Evolutionary conservation across 2,888 invertebrate genomes (phyloP).

Genomic region (Lasioglossum calceatum): DNA sequence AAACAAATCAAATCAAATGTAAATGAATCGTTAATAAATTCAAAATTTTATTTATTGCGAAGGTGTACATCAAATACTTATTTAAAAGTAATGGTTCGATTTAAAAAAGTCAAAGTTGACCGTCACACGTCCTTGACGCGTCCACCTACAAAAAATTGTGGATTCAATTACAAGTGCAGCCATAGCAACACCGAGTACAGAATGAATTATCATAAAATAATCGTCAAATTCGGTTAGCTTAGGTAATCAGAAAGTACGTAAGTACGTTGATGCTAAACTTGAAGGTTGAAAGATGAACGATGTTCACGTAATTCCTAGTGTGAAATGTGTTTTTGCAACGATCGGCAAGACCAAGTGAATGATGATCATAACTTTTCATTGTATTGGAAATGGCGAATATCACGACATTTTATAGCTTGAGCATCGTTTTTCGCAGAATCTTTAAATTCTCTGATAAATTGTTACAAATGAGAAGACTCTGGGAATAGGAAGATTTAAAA

Average conservation of each 20-base stretch:
- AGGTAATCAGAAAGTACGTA: slow-evolving; percentile 11
- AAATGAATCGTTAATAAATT: too few relatives aligned
- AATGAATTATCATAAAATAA: background rate
- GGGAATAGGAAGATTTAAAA: too few relatives aligned
- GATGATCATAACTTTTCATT: slow-evolving; percentile 28
- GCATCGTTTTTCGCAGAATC: background rate
- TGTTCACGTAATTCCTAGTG: background rate
- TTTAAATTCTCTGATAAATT: background rate
- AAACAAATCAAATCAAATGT: too few relatives aligned
- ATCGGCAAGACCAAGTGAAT: slow-evolving; percentile 18
- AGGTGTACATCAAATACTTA: too few relatives aligned
- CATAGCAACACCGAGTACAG: background rate
- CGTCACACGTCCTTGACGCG: too few relatives aligned
- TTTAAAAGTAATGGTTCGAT: too few relatives aligned
- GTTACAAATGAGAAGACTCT: background rate
- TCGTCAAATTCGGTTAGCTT: slow-evolving; percentile 26
- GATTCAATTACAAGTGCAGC: background rate
- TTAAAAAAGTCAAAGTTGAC: too few relatives aligned
- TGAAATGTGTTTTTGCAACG: slow-evolving; percentile 10
- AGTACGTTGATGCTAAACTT: background rate
- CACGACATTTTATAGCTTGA: background rate
- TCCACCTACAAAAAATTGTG: too few relatives aligned
- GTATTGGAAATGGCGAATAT: slow-evolving; percentile 12
- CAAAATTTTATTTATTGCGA: too few relatives aligned
- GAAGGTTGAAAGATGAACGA: slow-evolving; percentile 8